These are phyloP conservation scores for Dendrocopos noguchii DNA, from an alignment of 2,113 vertebrate species.

Conservation along the genomic window DNA sequence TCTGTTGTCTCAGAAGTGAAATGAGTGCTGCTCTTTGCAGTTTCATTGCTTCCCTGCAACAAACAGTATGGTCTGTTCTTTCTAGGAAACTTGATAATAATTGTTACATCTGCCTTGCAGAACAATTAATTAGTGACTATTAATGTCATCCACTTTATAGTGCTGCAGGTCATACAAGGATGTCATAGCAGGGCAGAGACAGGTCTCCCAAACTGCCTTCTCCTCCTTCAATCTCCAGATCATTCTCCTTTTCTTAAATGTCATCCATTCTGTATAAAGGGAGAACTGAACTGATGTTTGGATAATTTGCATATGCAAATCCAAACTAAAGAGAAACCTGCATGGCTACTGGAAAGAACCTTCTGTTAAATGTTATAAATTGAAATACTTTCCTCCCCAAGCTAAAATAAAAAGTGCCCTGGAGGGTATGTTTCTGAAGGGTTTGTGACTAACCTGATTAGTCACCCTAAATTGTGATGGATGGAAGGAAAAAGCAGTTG, in stretches of 20 bases:
- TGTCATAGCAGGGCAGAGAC: neutral
- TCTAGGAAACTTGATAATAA: neutral
- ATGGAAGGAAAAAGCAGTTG: conserved; percentile 65
- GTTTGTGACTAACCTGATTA: conserved; percentile 66
- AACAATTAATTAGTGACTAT: neutral
- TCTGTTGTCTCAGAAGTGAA: neutral
- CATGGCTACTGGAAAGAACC: neutral
- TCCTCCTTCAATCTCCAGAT: neutral
- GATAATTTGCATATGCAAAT: conserved; percentile 48
- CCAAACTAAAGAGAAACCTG: conserved; percentile 13
- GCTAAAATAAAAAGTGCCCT: conserved; percentile 46
- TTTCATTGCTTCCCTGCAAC: neutral
- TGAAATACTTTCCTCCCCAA: conserved; percentile 48
- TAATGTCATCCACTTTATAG: neutral
- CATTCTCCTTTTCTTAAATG: neutral
- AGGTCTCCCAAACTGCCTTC: neutral
- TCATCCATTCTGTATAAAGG: neutral
- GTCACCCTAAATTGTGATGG: conserved; percentile 67
- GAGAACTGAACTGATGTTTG: neutral
- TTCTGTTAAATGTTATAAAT: conserved; percentile 35
- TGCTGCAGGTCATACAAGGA: neutral
- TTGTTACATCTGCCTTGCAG: neutral
- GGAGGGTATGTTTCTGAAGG: conserved; percentile 54
- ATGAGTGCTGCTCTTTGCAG: neutral
- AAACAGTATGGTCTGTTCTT: neutral